Evolutionary conservation across 2,797 vertebrate genomes (phyloP).

Genomic region (Phoeniculus purpureus): DNA sequence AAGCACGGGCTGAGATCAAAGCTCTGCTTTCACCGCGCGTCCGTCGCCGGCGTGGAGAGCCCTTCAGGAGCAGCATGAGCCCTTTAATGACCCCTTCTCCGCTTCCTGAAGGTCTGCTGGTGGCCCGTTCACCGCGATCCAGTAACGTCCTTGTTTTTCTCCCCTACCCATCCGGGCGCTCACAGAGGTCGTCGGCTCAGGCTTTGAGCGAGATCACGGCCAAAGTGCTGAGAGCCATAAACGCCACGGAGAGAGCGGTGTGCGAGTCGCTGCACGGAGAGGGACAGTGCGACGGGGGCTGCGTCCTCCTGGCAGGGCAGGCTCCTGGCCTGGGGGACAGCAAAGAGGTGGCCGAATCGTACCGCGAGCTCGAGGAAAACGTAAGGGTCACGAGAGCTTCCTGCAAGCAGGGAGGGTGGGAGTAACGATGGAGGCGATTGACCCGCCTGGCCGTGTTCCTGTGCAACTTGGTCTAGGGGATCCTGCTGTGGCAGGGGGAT

Average conservation of each 20-base stretch:
- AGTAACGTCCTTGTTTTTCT: not conserved
- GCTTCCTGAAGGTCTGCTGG: not conserved
- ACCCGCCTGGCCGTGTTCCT: too few species aligned
- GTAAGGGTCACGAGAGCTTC: conserved; percentile 73
- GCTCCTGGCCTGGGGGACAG: not conserved
- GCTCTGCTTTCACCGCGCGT: not conserved
- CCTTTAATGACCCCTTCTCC: conserved; percentile 14
- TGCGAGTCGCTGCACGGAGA: conserved; percentile 73
- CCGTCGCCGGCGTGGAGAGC: not conserved
- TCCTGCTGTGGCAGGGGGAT: too few species aligned
- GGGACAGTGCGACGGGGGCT: not conserved
- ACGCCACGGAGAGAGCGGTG: conserved; percentile 83
- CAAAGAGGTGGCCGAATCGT: conserved; percentile 81
- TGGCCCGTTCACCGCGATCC: not conserved
- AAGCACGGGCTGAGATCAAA: conserved; percentile 57
- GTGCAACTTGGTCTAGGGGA: too few species aligned
- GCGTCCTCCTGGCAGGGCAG: not conserved
- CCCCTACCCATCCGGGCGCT: conserved; percentile 46
- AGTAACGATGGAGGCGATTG: too few species aligned
- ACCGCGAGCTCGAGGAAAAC: conserved; percentile 88
- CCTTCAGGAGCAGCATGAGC: conserved; percentile 11
- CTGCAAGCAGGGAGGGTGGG: not conserved
- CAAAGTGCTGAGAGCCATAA: conserved; percentile 87
- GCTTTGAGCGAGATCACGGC: conserved; percentile 89
- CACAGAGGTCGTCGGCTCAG: conserved; percentile 83